Percentiles rank a stretch among this genome's conserved stretches.
Evolutionary conservation across 1,140 invertebrate species (phyloP).

Genomic region (Diabrotica undecimpunctata): DNA sequence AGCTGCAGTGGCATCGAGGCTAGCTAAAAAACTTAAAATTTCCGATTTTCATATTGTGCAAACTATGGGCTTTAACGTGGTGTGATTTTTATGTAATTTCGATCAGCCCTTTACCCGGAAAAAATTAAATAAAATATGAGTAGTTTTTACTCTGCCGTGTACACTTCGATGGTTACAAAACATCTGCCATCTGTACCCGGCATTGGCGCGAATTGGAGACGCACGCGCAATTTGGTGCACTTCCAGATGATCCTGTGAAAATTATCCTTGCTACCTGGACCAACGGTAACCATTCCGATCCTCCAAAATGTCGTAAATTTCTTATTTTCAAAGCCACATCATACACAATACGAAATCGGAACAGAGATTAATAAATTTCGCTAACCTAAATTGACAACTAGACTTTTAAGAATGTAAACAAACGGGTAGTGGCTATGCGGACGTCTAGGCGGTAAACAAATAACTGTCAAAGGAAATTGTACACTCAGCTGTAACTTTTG

Average conservation of each 20-base stretch:
- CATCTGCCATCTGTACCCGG: slow-evolving; percentile 48
- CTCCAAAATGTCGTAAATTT: slow-evolving; percentile 12
- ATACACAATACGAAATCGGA: slow-evolving; percentile 6
- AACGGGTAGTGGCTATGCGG: not conserved
- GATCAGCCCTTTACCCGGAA: slow-evolving; percentile 20
- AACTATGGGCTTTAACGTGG: slow-evolving; percentile 26
- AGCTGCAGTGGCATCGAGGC: slow-evolving; percentile 34
- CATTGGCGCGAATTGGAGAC: slow-evolving; percentile 46
- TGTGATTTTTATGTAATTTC: slow-evolving; percentile 14
- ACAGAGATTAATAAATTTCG: slow-evolving; percentile 1
- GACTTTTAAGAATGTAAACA: slow-evolving; percentile 1
- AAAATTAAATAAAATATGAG: slow-evolving; percentile 26
- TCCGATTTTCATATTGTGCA: slow-evolving; percentile 21
- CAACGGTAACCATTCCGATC: slow-evolving; percentile 20
- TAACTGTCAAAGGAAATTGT: no score
- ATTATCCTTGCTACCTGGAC: slow-evolving; percentile 20
- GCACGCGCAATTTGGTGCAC: slow-evolving; percentile 36
- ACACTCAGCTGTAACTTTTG: no score
- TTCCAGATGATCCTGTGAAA: slow-evolving; percentile 41
- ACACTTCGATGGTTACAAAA: slow-evolving; percentile 41
- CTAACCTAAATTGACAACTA: slow-evolving; percentile 2
- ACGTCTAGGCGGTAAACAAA: not conserved
- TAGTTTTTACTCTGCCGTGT: slow-evolving; percentile 23
- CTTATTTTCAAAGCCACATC: not conserved
- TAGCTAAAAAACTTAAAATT: slow-evolving; percentile 21